These are phyloP conservation scores for Lagria hirta DNA, from an alignment of 2,888 invertebrate genomes.

Conservation along the genomic window DNA sequence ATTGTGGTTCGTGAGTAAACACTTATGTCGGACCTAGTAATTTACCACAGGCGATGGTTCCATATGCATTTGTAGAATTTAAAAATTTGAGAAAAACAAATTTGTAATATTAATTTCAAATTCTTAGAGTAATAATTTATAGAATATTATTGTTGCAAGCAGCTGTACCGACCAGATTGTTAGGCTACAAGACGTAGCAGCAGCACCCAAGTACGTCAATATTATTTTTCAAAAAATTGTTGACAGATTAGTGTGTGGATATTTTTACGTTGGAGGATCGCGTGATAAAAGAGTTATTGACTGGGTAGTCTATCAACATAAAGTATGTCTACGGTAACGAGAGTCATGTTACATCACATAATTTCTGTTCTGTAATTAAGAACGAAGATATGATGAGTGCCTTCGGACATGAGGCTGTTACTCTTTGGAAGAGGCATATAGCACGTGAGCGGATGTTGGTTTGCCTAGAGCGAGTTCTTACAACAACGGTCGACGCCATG, in stretches of 20 bases:
- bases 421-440: slow-evolving; percentile 36
- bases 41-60: no score
- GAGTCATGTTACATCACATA: slow-evolving; percentile 49
- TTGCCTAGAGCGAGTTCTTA: slow-evolving; percentile 31
- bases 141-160: no score
- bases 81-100: no score
- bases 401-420: slow-evolving; percentile 33
- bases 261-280: no score
- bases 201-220: no score
- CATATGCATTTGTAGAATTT: no score
- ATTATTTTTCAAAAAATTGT: no score
- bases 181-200: no score
- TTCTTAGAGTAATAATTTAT: no score
- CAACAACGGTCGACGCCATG: slow-evolving; percentile 30
- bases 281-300: slow-evolving; percentile 31
- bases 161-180: no score
- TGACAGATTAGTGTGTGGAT: no score
- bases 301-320: slow-evolving; percentile 45
- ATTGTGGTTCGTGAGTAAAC: slow-evolving; percentile 23
- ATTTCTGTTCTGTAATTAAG: slow-evolving; percentile 50
- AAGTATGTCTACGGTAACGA: slow-evolving; percentile 45
- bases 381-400: slow-evolving; percentile 39
- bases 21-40: slow-evolving; percentile 10
- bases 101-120: no score
- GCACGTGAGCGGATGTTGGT: slow-evolving; percentile 46